These are phyloP conservation scores for Dorcus parallelipipedus DNA, from an alignment of 2,888 invertebrate genomes.

Conservation along the genomic window DNA sequence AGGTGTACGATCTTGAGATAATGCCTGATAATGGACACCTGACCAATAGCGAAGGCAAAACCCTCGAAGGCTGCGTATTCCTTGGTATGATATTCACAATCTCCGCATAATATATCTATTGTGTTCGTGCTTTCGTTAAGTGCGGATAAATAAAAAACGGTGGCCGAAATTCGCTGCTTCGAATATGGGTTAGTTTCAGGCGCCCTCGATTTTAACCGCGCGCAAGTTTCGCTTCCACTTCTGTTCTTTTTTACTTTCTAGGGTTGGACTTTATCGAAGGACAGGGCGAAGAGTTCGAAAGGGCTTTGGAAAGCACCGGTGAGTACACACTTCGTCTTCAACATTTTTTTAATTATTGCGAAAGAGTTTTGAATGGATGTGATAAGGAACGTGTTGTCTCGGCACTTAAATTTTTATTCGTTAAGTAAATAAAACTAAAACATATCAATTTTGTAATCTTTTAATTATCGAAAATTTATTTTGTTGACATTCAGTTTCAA, in stretches of 20 bases:
- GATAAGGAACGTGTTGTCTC: no score
- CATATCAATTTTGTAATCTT: no score
- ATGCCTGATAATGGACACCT: constrained; percentile 38
- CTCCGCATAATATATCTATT: constrained; percentile 34
- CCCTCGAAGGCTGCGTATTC: constrained; percentile 37
- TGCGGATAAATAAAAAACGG: constrained; percentile 16
- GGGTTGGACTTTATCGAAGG: constrained; percentile 70
- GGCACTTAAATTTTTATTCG: no score
- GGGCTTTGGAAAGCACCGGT: constrained; percentile 70
- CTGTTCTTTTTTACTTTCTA: constrained; percentile 44
- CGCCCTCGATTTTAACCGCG: constrained; percentile 3
- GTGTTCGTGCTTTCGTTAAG: constrained; percentile 24
- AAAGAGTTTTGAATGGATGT: no score
- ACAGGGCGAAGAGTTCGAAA: constrained; percentile 71
- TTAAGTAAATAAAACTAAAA: no score
- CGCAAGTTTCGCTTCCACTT: neutral
- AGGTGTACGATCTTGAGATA: constrained; percentile 41
- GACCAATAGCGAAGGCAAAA: constrained; percentile 36
- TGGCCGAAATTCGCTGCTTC: neutral
- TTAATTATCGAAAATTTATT: no score
- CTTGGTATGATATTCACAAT: constrained; percentile 37
- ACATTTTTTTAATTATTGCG: no score
- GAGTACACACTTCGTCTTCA: constrained; percentile 30
- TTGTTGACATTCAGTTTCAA: no score
- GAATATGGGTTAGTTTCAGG: constrained; percentile 26